Evolutionary conservation across 2,113 vertebrate genomes (phyloP).

Genomic region (Echinops telfairi): DNA sequence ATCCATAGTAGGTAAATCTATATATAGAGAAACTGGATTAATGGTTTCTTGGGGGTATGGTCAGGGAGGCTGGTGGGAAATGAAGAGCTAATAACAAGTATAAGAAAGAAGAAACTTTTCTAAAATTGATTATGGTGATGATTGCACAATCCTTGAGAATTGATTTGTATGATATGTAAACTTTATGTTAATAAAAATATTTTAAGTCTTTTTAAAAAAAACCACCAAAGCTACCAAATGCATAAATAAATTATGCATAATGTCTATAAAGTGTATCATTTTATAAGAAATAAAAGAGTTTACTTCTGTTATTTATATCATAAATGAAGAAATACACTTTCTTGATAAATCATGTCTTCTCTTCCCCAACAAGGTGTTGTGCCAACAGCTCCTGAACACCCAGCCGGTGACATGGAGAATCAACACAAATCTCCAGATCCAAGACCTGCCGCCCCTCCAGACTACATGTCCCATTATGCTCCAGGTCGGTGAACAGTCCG

Average conservation of each 20-base stretch:
- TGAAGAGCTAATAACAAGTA: too few relatives aligned
- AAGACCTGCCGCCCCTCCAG: slow-evolving; percentile 31
- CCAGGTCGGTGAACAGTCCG: slow-evolving; percentile 49
- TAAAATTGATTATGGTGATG: too few relatives aligned
- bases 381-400: background rate
- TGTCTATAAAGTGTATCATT: background rate
- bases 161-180: too few relatives aligned
- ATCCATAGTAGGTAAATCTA: too few relatives aligned
- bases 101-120: too few relatives aligned
- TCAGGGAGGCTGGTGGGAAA: too few relatives aligned
- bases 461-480: slow-evolving; percentile 60
- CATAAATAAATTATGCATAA: background rate
- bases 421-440: background rate
- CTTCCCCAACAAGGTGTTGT: background rate
- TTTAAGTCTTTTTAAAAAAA: background rate
- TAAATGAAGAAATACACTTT: background rate
- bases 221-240: background rate
- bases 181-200: too few relatives aligned
- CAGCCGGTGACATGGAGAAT: slow-evolving; percentile 25
- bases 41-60: too few relatives aligned
- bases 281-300: background rate
- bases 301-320: slow-evolving; percentile 9
- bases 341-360: background rate
- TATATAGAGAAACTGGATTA: too few relatives aligned
- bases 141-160: too few relatives aligned